A percentile compares a stretch with the other conserved stretches of the same genome.
These are phyloP conservation scores for Ceratoteleas bidentatus DNA, from an alignment of 1,140 invertebrate species.

Conservation along the genomic window DNA sequence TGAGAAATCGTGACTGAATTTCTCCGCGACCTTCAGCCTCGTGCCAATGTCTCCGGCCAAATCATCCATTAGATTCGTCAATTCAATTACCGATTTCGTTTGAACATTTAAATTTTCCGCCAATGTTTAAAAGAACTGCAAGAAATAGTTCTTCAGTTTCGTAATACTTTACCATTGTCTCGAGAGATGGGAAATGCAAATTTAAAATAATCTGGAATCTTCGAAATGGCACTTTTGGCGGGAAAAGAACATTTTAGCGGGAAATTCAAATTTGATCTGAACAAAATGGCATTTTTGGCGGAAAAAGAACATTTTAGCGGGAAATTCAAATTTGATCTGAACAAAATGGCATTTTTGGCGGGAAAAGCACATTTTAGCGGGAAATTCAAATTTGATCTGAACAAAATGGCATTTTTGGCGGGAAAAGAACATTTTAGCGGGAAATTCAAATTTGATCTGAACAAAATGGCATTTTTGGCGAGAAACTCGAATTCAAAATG, in stretches of 20 bases:
- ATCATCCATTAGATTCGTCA: slow-evolving; percentile 29
- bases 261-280: too few relatives aligned
- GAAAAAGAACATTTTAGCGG: not conserved
- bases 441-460: not conserved
- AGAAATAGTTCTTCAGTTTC: too few relatives aligned
- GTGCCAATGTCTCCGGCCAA: slow-evolving; percentile 28
- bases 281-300: not conserved
- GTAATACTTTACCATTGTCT: too few relatives aligned
- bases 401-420: too few relatives aligned
- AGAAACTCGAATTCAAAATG: too few relatives aligned
- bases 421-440: not conserved
- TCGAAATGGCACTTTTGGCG: not conserved
- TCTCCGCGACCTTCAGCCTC: slow-evolving; percentile 21
- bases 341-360: too few relatives aligned
- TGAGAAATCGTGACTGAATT: slow-evolving; percentile 44
- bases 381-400: too few relatives aligned
- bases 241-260: not conserved
- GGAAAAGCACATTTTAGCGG: not conserved
- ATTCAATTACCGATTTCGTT: slow-evolving; percentile 9
- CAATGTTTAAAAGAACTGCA: not conserved
- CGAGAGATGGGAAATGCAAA: too few relatives aligned
- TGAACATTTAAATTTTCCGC: slow-evolving; percentile 18
- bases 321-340: too few relatives aligned
- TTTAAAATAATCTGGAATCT: too few relatives aligned
- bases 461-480: too few relatives aligned